These are phyloP conservation scores for Sarcophaga peregrina DNA, from an alignment of 1,140 invertebrate genomes.

Conservation along the genomic window DNA sequence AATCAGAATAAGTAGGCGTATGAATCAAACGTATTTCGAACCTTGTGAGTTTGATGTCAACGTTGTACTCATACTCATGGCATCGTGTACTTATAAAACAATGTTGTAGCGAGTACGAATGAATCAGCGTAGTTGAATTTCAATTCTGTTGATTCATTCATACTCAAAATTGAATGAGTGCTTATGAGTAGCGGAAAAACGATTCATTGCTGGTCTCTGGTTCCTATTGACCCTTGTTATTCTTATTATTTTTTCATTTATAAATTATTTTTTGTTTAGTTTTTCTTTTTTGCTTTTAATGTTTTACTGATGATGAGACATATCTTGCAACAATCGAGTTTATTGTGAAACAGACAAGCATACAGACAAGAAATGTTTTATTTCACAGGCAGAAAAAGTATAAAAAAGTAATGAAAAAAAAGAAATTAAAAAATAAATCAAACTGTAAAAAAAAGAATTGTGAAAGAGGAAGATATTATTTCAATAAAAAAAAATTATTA, in stretches of 20 bases:
- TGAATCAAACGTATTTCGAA: too few relatives aligned
- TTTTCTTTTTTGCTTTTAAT: neutral
- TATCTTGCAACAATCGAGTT: constrained; percentile 32
- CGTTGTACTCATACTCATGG: too few relatives aligned
- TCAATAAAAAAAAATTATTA: neutral
- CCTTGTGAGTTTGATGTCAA: too few relatives aligned
- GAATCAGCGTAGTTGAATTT: too few relatives aligned
- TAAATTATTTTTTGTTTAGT: neutral
- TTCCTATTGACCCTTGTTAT: neutral
- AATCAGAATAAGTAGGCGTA: too few relatives aligned
- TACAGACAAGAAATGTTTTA: constrained; percentile 14
- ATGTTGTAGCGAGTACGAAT: too few relatives aligned
- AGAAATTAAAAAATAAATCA: neutral
- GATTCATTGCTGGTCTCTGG: too few relatives aligned
- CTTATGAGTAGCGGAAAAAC: too few relatives aligned
- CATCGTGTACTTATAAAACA: too few relatives aligned
- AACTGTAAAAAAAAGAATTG: neutral
- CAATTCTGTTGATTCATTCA: too few relatives aligned
- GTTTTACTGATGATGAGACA: constrained; percentile 5
- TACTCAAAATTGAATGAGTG: too few relatives aligned
- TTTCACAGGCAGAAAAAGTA: neutral
- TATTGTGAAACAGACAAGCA: constrained; percentile 23
- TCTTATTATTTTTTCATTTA: neutral
- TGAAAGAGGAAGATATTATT: too few relatives aligned
- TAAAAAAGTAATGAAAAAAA: neutral